Evolutionary conservation across 1,140 invertebrate genomes (phyloP).

Genomic region (Trachymyrmex septentrionalis): DNA sequence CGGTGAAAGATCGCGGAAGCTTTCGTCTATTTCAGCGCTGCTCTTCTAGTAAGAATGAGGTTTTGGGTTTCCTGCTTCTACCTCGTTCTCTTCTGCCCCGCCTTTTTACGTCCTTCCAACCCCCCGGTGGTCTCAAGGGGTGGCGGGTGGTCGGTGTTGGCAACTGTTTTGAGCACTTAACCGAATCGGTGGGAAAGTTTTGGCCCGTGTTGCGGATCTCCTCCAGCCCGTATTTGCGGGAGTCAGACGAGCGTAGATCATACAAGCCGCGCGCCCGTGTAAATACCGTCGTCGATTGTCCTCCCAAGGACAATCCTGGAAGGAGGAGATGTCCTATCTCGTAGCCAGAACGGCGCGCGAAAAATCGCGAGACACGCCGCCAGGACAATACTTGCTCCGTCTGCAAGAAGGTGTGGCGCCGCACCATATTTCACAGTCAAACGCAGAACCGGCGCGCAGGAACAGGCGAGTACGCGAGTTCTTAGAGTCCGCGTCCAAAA

Average conservation of each 20-base stretch:
- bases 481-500: constrained; percentile 34
- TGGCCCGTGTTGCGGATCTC: not conserved
- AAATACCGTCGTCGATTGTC: constrained; percentile 49
- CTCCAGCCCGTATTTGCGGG: constrained; percentile 42
- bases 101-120: constrained; percentile 41
- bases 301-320: not conserved
- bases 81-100: not conserved
- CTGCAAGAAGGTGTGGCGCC: constrained; percentile 82
- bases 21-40: constrained; percentile 1
- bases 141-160: constrained; percentile 38
- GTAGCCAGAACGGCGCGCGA: not conserved
- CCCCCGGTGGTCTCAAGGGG: constrained; percentile 9
- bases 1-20: constrained; percentile 18
- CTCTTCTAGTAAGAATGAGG: constrained; percentile 13
- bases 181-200: constrained; percentile 55
- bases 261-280: constrained; percentile 35
- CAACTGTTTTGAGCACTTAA: constrained; percentile 63
- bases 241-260: constrained; percentile 39
- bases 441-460: constrained; percentile 78
- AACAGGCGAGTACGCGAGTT: constrained; percentile 73
- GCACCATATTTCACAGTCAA: constrained; percentile 85
- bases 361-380: constrained; percentile 27
- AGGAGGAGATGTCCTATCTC: not conserved
- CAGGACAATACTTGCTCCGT: constrained; percentile 73
- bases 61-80: not conserved